phyloP scores from a whole-genome alignment of 2,797 vertebrate genomes.

The Dermochelys coriacea region DNA sequence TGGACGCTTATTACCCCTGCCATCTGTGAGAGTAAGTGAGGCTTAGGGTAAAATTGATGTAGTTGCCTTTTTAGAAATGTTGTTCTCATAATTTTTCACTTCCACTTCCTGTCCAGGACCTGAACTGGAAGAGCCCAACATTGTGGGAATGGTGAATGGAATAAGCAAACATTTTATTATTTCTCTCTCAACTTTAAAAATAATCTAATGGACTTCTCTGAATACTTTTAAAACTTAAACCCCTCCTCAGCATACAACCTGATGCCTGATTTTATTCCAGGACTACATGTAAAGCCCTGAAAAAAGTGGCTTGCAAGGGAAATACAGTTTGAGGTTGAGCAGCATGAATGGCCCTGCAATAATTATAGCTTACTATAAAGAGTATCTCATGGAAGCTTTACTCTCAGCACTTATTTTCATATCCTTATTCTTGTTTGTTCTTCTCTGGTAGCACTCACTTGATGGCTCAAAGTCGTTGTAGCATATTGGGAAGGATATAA shows the following conservation, averaged over 20 bases:
- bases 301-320: constrained; percentile 19
- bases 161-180: not conserved
- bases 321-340: not conserved
- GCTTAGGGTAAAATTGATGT: not conserved
- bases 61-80: not conserved
- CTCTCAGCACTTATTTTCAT: constrained; percentile 63
- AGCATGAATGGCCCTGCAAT: not conserved
- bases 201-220: not conserved
- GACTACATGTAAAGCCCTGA: not conserved
- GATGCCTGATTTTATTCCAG: not conserved
- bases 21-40: not conserved
- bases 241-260: not conserved
- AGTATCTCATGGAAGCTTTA: constrained; percentile 28
- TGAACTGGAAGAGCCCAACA: not conserved
- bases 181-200: not conserved
- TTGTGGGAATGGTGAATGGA: not conserved
- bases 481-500: constrained; percentile 77
- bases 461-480: constrained; percentile 66
- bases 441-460: constrained; percentile 48
- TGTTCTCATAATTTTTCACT: not conserved
- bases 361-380: constrained; percentile 32
- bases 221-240: constrained; percentile 3
- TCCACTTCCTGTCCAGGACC: not conserved
- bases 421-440: constrained; percentile 73
- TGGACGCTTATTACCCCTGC: not conserved